phyloP scores from a whole-genome alignment of 2,113 vertebrate species.

The Pedetes capensis region DNA sequence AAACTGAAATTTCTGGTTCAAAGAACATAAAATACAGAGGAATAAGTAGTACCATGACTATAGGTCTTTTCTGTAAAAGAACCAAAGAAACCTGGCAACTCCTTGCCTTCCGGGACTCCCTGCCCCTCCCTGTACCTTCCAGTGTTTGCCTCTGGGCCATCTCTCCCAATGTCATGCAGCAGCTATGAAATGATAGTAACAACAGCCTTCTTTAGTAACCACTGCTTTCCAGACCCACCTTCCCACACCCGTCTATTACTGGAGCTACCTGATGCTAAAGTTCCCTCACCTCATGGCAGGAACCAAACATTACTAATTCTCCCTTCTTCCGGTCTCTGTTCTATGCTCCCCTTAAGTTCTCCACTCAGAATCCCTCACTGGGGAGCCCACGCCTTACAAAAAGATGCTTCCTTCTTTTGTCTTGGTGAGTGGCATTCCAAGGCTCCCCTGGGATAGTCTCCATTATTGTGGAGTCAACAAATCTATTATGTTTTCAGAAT shows the following conservation, averaged over 20 bases:
- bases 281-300: background rate
- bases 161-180: background rate
- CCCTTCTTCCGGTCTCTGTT: too few relatives aligned
- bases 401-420: background rate
- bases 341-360: background rate
- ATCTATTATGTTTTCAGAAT: background rate
- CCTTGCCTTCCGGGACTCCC: background rate
- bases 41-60: background rate
- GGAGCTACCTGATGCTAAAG: background rate
- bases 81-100: background rate
- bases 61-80: background rate
- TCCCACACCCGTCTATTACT: background rate
- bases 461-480: background rate
- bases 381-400: background rate
- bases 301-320: background rate
- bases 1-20: background rate
- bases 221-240: background rate
- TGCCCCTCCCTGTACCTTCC: background rate
- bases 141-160: background rate
- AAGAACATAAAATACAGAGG: background rate
- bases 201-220: background rate
- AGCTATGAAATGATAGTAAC: background rate
- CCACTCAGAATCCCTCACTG: background rate
- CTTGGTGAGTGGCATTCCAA: background rate
- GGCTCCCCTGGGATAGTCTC: too few relatives aligned